These are phyloP conservation scores for Bubo bubo DNA, from an alignment of 2,113 vertebrate genomes.

Conservation along the genomic window DNA sequence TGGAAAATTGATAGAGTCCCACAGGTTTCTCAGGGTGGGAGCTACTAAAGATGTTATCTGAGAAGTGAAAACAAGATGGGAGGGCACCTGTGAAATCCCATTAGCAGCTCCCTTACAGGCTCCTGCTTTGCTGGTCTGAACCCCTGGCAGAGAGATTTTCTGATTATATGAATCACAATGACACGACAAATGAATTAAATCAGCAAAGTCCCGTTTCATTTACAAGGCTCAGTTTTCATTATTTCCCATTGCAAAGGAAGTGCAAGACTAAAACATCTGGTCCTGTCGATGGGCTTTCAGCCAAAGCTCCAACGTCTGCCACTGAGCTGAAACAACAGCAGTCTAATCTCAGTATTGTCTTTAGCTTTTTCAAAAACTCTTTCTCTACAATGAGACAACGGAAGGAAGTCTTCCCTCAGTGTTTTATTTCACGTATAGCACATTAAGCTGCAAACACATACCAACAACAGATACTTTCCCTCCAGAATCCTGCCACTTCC, in stretches of 20 bases:
- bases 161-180: constrained; percentile 68
- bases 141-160: constrained; percentile 62
- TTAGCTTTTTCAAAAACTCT: constrained; percentile 73
- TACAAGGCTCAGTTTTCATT: constrained; percentile 39
- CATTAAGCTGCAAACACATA: constrained; percentile 17
- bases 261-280: constrained; percentile 78
- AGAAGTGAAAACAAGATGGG: background rate
- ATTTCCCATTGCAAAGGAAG: constrained; percentile 62
- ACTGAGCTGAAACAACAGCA: constrained; percentile 87
- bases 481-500: background rate
- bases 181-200: constrained; percentile 71
- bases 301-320: constrained; percentile 85
- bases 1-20: background rate
- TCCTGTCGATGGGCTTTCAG: constrained; percentile 73
- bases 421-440: constrained; percentile 45
- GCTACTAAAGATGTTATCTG: background rate
- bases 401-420: constrained; percentile 77
- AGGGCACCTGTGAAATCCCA: background rate
- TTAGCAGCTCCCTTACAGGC: background rate
- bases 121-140: constrained; percentile 72
- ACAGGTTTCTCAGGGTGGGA: background rate
- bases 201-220: constrained; percentile 39
- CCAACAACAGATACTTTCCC: background rate
- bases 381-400: constrained; percentile 67
- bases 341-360: constrained; percentile 86